Percentiles rank a stretch among this genome's conserved stretches.
phyloP scores from a whole-genome alignment of 2,797 vertebrate species.

The Glyptemys insculpta region DNA sequence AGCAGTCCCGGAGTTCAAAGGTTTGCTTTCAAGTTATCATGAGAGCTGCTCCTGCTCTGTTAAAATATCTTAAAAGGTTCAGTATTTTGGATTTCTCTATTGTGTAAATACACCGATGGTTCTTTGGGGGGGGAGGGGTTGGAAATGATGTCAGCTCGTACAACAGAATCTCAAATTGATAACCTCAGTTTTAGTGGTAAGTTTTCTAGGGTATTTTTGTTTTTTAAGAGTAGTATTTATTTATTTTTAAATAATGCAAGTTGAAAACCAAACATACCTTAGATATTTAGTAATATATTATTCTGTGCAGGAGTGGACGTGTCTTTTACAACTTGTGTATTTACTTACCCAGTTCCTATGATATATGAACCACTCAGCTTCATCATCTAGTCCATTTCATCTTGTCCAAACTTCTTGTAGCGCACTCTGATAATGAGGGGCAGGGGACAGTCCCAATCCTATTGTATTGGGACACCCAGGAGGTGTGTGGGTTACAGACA shows the following conservation, averaged over 20 bases:
- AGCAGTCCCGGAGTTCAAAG: not conserved
- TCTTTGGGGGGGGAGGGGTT: fast-evolving
- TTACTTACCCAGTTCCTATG: not conserved
- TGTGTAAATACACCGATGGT: not conserved
- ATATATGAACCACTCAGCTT: not conserved
- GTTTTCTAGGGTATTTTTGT: not conserved
- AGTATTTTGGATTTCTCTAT: not conserved
- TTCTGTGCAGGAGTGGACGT: not conserved
- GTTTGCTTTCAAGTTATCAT: not conserved
- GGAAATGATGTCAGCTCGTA: not conserved
- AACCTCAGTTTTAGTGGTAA: not conserved
- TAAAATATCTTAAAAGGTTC: not conserved
- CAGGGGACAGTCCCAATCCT: not conserved
- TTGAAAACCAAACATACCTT: not conserved
- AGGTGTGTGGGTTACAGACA: not conserved
- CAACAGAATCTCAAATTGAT: fast-evolving
- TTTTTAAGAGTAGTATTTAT: not conserved
- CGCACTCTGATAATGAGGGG: not conserved
- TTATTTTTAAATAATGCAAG: not conserved
- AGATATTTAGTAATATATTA: not conserved
- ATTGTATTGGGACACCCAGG: no score
- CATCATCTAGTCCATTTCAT: not conserved
- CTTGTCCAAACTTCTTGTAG: not conserved
- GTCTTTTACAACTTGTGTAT: not conserved
- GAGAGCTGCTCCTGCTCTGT: not conserved